Base-by-base conservation (phyloP, 1,140 invertebrate species). In the Leptestheria dahalacensis region DNA sequence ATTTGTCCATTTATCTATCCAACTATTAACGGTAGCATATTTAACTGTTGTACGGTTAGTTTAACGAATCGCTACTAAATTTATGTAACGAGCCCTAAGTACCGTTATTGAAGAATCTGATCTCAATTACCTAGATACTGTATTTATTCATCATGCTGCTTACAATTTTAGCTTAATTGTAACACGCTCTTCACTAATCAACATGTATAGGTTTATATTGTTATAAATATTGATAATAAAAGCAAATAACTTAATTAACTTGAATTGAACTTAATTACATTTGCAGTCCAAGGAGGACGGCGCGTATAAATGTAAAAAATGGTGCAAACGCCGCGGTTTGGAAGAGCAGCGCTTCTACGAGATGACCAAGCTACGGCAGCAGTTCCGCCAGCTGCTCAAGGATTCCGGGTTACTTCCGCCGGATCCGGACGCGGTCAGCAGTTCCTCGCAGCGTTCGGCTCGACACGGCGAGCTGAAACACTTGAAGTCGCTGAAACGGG, bases 271-370 rank as follows among this genome's bases (percentile, higher is more conserved):
- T 41, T 41, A 9, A 9, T 41, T 15, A 6, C 33, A 6, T 41
- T 41, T 15, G 6, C 33, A 41, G 33, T 41, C 33, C 6, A 6
- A 41, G 15, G 33, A 41, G 33, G 33, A 41, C 28, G 26, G 69
- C 15, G 68, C 58, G 12, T 61, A 68, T 61, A 74, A 73, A 11
- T 81, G 81, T 41, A 75, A 81, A 55, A 82, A 82, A 63, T 99
- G 94, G 94, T 94, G 91, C 66, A 81, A 78, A 65, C 78, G 84
- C 60, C 72, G 90, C 61, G 91, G 91, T 3, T 74, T 98, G 2
- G 93, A 98, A 72, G 94, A 98, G 68, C 93, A 97, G 70, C 76
- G 94, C 55, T 88, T 99, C 70, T 97, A 97, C 68, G 94, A 97
- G 74, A 86, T 95, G 66, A 92, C 85, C 0, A 97, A 97, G 77